These are phyloP conservation scores for Grapholita molesta DNA, from an alignment of 1,140 invertebrate species.

Conservation along the genomic window DNA sequence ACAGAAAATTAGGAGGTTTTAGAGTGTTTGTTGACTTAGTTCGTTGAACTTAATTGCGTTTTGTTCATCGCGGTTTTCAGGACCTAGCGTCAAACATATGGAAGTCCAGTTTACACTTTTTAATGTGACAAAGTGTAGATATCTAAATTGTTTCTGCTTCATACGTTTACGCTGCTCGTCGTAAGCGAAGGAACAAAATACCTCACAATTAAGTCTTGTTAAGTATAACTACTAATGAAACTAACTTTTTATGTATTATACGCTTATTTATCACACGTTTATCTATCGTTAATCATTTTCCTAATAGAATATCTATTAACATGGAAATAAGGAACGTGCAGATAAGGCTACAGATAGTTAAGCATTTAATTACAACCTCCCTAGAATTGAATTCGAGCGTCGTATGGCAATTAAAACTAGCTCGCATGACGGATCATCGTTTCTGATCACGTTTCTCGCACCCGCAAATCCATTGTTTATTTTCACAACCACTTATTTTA, in stretches of 20 bases:
- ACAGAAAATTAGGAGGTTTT: neutral
- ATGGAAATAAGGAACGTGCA: neutral
- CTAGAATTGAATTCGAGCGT: constrained; percentile 6
- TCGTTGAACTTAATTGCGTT: neutral
- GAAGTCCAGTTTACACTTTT: no score
- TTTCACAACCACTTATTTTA: neutral
- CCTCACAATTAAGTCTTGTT: neutral
- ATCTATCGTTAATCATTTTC: neutral
- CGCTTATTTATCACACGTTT: neutral
- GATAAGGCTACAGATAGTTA: neutral
- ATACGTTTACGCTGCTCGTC: no score
- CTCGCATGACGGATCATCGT: constrained; percentile 8
- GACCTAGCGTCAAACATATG: neutral
- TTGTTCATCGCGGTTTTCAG: neutral
- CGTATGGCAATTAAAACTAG: constrained; percentile 13
- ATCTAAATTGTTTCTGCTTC: no score
- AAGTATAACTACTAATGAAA: no score
- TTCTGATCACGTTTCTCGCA: constrained; percentile 11
- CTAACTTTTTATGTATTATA: no score
- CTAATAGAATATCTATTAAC: constrained; percentile 1
- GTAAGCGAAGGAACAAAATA: no score
- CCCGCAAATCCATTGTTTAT: neutral
- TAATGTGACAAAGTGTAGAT: no score
- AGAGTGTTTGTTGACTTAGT: neutral
- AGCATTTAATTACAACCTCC: neutral